These are phyloP conservation scores for Epistrophella euchroma DNA, from an alignment of 2,888 invertebrate species.

Conservation along the genomic window DNA sequence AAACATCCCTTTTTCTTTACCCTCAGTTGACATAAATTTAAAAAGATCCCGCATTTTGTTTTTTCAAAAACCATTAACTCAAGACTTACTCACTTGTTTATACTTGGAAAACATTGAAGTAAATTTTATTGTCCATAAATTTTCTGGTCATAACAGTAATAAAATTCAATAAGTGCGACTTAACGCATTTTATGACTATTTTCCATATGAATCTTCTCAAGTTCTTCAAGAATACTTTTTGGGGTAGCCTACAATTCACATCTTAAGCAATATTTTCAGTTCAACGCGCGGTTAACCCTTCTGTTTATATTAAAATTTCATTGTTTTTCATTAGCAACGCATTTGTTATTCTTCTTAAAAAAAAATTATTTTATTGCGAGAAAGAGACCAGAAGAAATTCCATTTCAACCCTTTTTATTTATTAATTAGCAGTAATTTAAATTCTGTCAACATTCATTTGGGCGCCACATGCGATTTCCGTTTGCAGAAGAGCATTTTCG, in stretches of 20 bases:
- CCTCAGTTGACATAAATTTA: conserved; percentile 11
- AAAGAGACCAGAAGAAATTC: conserved; percentile 41
- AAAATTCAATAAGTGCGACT: conserved; percentile 31
- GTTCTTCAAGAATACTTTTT: conserved; percentile 20
- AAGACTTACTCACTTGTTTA: conserved; percentile 2
- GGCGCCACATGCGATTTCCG: conserved; percentile 73
- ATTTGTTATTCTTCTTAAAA: conserved; percentile 30
- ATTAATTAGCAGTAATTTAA: conserved; percentile 72
- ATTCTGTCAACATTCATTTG: conserved; percentile 73
- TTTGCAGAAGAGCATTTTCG: conserved; percentile 34
- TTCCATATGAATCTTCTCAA: neutral
- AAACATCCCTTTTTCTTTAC: neutral
- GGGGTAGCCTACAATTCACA: neutral
- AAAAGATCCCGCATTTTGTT: conserved; percentile 4
- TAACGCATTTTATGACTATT: conserved; percentile 8
- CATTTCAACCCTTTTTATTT: conserved; percentile 49
- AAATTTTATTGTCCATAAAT: conserved; percentile 27
- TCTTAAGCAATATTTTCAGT: conserved; percentile 37
- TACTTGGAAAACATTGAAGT: conserved; percentile 6
- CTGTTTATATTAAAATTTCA: conserved; percentile 45
- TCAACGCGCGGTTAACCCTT: conserved; percentile 55
- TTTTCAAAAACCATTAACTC: conserved; percentile 3
- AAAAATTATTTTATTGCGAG: conserved; percentile 14
- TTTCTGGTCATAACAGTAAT: conserved; percentile 10
- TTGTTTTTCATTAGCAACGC: conserved; percentile 56